Base-by-base conservation (phyloP, 2,797 vertebrate genomes). In the Lutjanus argentimaculatus region DNA sequence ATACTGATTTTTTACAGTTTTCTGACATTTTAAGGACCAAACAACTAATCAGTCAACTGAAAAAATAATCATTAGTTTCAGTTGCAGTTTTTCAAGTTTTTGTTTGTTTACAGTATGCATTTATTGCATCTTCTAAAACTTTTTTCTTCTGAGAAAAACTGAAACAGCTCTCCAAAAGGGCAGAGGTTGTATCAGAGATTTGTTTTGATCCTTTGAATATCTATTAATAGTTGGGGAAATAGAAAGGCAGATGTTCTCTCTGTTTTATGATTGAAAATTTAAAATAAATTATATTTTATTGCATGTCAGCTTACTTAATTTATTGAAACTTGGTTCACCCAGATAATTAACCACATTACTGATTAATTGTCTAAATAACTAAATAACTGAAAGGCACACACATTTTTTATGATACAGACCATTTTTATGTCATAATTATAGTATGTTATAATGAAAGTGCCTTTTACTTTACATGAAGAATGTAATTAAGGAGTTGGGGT, bases 181-280 rank as follows among this genome's bases (percentile, higher is more conserved):
- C 30, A 73, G 10, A 79, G 5, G 30, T 51, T 52, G 8, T 43
- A 7, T 67, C 7, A 55, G 22, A 13, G 16, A 49, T 83, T 62
- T 67, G 19, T 48, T 75, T 70, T 67, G 72, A 57, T 59, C 10
- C 30, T 67, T 30, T 67, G 10, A 86, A 57, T 45, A 63, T 82
- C 59, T 58, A 53, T 58, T 70, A 3, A 25, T 70, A 3, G 11
- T 42, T 68, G 7, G 2, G 59, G 15, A 40, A 62, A 67, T 49
- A 68, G 19, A 74, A 65, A 73, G 5, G 12, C 9, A 42, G 7
- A 8, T 36, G 3, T 61, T 72, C 1, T 67, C 3, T 45, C 2
- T 21, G 5, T 57, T 40, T 22, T 16, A 46, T 56, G 45, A 65
- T 75, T 21, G 1, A 42, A 53, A 66, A 70, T 49, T 45, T 21